These are phyloP conservation scores for Strix occidentalis DNA, from an alignment of 2,797 vertebrate genomes.

Conservation along the genomic window DNA sequence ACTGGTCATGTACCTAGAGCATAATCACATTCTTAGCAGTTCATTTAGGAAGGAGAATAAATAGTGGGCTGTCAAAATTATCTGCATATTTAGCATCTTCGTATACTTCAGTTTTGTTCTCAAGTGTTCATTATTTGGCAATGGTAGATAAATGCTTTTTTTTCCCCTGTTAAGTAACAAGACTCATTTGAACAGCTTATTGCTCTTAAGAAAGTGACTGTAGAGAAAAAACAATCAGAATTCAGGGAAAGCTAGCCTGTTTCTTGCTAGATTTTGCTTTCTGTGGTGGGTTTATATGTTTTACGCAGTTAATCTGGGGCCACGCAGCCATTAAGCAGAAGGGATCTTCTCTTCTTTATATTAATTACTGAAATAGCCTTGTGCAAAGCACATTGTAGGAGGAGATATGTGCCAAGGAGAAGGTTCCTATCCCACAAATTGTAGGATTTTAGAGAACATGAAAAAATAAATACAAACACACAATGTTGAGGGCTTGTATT, in stretches of 20 bases:
- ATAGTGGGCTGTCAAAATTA: background rate
- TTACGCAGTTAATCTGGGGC: background rate
- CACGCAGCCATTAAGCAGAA: background rate
- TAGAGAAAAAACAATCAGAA: background rate
- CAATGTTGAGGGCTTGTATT: background rate
- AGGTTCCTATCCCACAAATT: background rate
- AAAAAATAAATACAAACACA: background rate
- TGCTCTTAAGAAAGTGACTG: background rate
- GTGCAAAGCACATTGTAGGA: background rate
- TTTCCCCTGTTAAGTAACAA: background rate
- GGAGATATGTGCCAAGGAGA: background rate
- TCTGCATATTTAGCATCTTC: constrained; percentile 14
- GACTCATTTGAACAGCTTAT: background rate
- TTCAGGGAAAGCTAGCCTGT: background rate
- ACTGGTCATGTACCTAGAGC: background rate
- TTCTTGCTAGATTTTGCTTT: background rate
- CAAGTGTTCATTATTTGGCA: background rate
- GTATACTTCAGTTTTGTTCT: background rate
- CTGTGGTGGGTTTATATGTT: background rate
- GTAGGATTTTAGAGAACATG: background rate
- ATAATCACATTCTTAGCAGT: background rate
- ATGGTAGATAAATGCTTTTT: background rate
- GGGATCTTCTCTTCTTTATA: background rate
- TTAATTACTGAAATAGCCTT: constrained; percentile 20
- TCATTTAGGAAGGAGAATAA: constrained; percentile 15